Evolutionary conservation across 2,113 vertebrate species (phyloP), one percentile per base, ranked within the genome.

Genomic region (Grus americana): DNA sequence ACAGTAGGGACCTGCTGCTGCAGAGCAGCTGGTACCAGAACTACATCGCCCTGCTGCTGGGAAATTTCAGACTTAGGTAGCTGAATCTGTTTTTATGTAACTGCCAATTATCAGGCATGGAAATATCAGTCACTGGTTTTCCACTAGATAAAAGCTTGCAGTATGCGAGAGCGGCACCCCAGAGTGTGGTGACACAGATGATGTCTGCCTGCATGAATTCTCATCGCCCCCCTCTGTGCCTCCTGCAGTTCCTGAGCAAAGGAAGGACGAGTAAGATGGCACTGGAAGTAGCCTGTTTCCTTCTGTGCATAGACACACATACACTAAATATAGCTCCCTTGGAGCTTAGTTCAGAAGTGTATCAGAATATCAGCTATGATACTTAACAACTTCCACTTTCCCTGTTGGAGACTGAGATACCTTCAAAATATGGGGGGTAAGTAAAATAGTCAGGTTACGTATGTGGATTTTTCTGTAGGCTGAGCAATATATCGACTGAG

Each of bases 161-260:
- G 0, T 38, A 13, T 27, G 47, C 2, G 17, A 91, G 42, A 2
- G 0, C n/a, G n/a, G 61, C 22, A 63, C 10, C 46, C 3, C 23
- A 70, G 34, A 0, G 0, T 9, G 36, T 7, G 2, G 61, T 46
- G 70, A 57, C 62, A 65, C 11, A n/a, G 42, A 50, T 6, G 19
- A 22, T 29, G 57, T 34, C 42, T 38, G 42, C 22, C 36, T 68
- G 34, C 5, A 4, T 17, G 47, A 74, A 29, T 42, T 71, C 68
- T 78, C 40, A 26, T 8, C 13, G 7, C n/a, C 49, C 6, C 15
- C 22, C 17, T 71, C 42, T 36, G 59, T 11, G 21, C 23, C 66
- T 62, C 46, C 65, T 63, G 65, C 1, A 0, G 17, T n/a, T 76
- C n/a, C 68, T 61, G 24, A 94, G 59, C 54, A 87, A 87, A 81